Percentiles rank a stretch among this genome's conserved stretches.
Evolutionary conservation across 2,888 invertebrate genomes (phyloP).

Genomic region (Drosophila neonasuta): DNA sequence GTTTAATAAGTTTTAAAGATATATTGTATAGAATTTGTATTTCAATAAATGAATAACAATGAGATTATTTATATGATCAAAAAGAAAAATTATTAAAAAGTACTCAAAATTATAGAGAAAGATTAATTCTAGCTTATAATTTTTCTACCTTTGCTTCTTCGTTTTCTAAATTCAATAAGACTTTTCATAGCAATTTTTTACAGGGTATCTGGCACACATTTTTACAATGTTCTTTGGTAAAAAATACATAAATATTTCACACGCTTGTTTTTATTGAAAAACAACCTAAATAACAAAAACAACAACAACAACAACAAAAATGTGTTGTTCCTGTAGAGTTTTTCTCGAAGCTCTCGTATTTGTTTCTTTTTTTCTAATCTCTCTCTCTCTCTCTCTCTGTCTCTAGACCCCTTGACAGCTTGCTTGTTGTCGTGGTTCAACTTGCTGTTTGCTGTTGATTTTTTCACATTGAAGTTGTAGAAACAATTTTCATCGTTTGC

Average conservation of each 20-base stretch:
- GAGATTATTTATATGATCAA: too few species aligned
- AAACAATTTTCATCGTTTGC: slow-evolving; percentile 52
- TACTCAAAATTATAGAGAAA: too few species aligned
- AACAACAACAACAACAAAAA: slow-evolving; percentile 4
- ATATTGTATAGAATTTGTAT: too few species aligned
- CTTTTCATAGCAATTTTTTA: neutral
- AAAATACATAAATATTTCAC: slow-evolving; percentile 57
- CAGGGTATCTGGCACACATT: slow-evolving; percentile 1
- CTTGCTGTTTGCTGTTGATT: slow-evolving; percentile 47
- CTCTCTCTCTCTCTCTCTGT: neutral
- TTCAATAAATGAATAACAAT: too few species aligned
- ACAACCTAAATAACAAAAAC: slow-evolving; percentile 3
- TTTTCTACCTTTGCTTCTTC: too few species aligned
- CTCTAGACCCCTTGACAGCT: slow-evolving; percentile 4
- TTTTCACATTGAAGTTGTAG: slow-evolving; percentile 50
- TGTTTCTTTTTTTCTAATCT: slow-evolving; percentile 25
- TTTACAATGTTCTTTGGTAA: slow-evolving; percentile 7
- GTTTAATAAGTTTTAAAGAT: too few species aligned
- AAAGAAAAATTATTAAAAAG: too few species aligned
- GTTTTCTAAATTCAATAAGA: too few species aligned
- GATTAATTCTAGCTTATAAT: too few species aligned
- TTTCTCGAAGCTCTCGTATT: slow-evolving; percentile 19
- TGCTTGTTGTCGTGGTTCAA: neutral
- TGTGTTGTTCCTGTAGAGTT: slow-evolving; percentile 20
- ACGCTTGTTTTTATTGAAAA: slow-evolving; percentile 50